Conservation (phyloP, 1,140 invertebrate species). For the Monochamus saltuarius region DNA sequence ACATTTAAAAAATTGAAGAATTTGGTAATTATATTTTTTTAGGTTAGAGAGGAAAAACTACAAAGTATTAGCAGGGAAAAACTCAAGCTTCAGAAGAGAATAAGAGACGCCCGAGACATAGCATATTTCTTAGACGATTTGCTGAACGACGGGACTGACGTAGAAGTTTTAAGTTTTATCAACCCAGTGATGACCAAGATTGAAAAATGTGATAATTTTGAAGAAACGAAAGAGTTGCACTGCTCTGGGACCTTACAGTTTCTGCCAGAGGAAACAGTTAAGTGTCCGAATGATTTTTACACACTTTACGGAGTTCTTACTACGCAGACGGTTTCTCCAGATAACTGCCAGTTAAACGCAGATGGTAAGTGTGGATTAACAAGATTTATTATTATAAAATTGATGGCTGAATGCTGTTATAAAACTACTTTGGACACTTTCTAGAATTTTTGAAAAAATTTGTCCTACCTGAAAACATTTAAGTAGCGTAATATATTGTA, state of each 20-base stretch:
- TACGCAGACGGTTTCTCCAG: slow-evolving; percentile 60
- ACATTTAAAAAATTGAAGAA: slow-evolving; percentile 38
- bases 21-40: background rate
- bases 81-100: slow-evolving; percentile 54
- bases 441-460: no score
- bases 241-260: slow-evolving; percentile 56
- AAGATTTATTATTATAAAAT: no score
- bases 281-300: slow-evolving; percentile 50
- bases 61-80: slow-evolving; percentile 54
- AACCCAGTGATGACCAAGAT: slow-evolving; percentile 64
- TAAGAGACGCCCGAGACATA: slow-evolving; percentile 56
- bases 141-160: slow-evolving; percentile 64
- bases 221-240: slow-evolving; percentile 37
- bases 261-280: slow-evolving; percentile 53
- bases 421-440: no score
- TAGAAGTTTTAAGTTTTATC: slow-evolving; percentile 67
- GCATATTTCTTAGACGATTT: slow-evolving; percentile 64
- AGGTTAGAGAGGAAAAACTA: slow-evolving; percentile 54
- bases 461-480: no score
- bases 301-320: slow-evolving; percentile 57
- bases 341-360: slow-evolving; percentile 55
- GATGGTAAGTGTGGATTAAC: slow-evolving; percentile 51
- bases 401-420: no score
- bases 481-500: no score
- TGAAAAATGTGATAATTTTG: slow-evolving; percentile 57